Base-by-base conservation (phyloP, 2,113 vertebrate genomes). In the Excalfactoria chinensis region DNA sequence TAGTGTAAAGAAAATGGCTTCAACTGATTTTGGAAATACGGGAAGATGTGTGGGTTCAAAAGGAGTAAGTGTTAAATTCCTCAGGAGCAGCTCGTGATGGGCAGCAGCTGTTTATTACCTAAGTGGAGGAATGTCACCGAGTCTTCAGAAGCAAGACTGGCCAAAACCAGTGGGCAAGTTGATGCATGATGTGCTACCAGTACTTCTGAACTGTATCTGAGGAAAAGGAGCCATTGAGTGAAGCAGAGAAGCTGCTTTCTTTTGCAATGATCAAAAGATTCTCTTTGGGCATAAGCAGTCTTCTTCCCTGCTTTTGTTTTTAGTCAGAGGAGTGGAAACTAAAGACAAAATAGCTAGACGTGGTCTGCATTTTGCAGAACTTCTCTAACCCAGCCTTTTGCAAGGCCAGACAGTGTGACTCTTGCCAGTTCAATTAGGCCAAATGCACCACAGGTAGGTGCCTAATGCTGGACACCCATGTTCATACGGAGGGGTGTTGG, bases 391-490 rank as follows among this genome's bases (percentile, higher is more conserved):
- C 9, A 76, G 41, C 16, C 35, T 68, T 78, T 76, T 82, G 35
- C 21, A 21, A 51, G 86, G n/a, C 51, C 0, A 0, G 17, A 6
- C 0, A 0, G 37, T 56, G 20, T 28, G 34, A 53, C 6, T 75
- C 44, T 28, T 46, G 56, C 46, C 58, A 60, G 46, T 71, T 55
- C 51, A 62, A 2, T 78, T 59, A 44, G 19, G 26, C 60, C 55
- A 63, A 28, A 68, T 46, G 69, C 8, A 49, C 35, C 51, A 51
- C 22, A 22, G 7, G 72, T 41, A 11, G 14, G 26, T 76, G 80
- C 46, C 44, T 78, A 20, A 56, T 23, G n/a, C 25, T 74, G 43
- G 49, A 69, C 4, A 19, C 41, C 12, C 40, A 11, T 12, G 3
- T 35, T 46, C 1, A 2, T 83, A 15, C 2, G 32, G 19, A 56